These are phyloP conservation scores for Drosophila pullipes DNA, from an alignment of 2,888 invertebrate species.

Conservation along the genomic window DNA sequence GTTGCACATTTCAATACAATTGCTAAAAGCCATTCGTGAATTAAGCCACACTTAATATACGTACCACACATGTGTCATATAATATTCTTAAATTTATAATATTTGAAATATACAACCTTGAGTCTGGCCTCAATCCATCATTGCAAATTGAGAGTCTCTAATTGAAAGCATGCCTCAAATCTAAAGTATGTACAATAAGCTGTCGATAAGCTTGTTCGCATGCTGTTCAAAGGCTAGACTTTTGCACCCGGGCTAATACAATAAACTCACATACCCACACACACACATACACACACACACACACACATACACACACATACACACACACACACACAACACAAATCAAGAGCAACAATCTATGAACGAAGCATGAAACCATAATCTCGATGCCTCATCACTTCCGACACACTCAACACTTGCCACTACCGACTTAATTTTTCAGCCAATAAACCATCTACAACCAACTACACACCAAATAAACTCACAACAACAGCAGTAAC, in stretches of 20 bases:
- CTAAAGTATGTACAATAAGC: not conserved
- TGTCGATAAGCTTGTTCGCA: conserved; percentile 3
- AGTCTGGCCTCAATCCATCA: not conserved
- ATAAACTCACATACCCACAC: not conserved
- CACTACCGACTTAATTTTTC: conserved; percentile 66
- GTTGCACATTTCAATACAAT: not conserved
- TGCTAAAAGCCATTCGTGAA: not conserved
- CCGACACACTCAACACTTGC: conserved; percentile 51
- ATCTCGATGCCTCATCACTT: conserved; percentile 61
- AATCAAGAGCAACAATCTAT: conserved; percentile 32
- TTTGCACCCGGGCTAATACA: conserved; percentile 22
- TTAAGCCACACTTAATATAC: too few relatives aligned
- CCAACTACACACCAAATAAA: conserved; percentile 52
- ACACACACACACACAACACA: not conserved
- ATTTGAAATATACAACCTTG: not conserved
- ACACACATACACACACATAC: not conserved
- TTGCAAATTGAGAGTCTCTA: not conserved
- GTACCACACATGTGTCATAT: too few relatives aligned
- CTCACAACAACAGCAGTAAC: conserved; percentile 22
- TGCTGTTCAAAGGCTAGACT: not conserved
- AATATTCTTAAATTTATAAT: not conserved
- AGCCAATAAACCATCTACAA: conserved; percentile 66
- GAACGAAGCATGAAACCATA: conserved; percentile 58
- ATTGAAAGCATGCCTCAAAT: conserved; percentile 6
- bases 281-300: not conserved